These are phyloP conservation scores for Shargacucullia verbasci DNA, from an alignment of 2,888 invertebrate species.

Conservation along the genomic window DNA sequence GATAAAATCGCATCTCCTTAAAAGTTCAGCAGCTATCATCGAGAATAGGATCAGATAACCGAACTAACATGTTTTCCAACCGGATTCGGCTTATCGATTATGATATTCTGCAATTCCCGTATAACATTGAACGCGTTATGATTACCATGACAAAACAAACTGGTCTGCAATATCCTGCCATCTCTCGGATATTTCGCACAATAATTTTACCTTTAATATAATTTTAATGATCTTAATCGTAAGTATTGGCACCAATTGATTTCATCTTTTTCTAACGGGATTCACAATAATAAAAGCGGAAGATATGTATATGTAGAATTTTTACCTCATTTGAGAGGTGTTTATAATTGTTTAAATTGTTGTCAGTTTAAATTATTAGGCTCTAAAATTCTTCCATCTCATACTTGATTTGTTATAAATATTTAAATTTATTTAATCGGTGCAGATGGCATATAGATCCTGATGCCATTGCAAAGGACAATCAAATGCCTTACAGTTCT, in stretches of 20 bases:
- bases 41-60: background rate
- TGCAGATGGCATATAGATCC: no score
- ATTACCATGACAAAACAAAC: constrained; percentile 16
- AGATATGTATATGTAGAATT: no score
- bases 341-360: no score
- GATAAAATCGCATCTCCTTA: background rate
- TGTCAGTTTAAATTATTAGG: no score
- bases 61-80: background rate
- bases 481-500: no score
- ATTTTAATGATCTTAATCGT: background rate
- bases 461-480: no score
- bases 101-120: constrained; percentile 17
- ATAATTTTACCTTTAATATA: background rate
- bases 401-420: no score
- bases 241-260: background rate
- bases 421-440: no score
- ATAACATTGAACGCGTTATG: constrained; percentile 6
- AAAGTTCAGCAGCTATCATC: background rate
- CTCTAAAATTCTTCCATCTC: no score
- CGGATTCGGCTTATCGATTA: constrained; percentile 5
- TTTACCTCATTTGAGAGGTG: no score
- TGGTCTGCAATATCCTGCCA: constrained; percentile 26
- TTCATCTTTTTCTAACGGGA: no score
- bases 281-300: no score
- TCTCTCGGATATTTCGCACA: background rate